These are phyloP conservation scores for Platycnemis pennipes DNA, from an alignment of 2,888 invertebrate species.

Conservation along the genomic window DNA sequence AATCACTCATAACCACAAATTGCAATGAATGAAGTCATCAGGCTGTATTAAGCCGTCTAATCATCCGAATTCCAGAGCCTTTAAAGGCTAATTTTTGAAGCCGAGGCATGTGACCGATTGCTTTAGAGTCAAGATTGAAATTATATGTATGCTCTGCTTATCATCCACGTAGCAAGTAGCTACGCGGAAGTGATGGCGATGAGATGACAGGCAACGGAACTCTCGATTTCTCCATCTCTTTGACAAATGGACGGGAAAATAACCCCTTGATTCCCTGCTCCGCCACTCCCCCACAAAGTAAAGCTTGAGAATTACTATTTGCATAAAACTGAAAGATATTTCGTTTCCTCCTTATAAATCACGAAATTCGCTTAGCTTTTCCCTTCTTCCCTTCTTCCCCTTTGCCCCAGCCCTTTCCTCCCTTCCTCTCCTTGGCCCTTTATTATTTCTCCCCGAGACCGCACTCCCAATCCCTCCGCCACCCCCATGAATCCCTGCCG, in stretches of 20 bases:
- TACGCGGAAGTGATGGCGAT: too few relatives aligned
- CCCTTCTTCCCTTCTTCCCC: neutral
- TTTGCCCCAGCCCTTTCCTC: neutral
- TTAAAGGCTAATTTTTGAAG: too few relatives aligned
- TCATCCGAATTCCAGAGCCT: too few relatives aligned
- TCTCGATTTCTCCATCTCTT: conserved; percentile 10
- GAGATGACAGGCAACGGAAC: neutral
- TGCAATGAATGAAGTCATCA: too few relatives aligned
- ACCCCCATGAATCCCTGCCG: neutral
- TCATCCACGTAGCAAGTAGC: too few relatives aligned
- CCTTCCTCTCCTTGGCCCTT: neutral
- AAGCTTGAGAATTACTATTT: neutral
- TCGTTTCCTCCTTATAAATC: conserved; percentile 8
- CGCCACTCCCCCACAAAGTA: neutral
- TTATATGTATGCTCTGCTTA: too few relatives aligned
- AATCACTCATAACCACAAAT: too few relatives aligned
- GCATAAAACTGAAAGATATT: neutral
- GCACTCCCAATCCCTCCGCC: neutral
- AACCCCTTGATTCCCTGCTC: neutral
- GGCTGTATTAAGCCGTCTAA: too few relatives aligned
- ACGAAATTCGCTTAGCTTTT: neutral
- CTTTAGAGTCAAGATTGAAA: too few relatives aligned
- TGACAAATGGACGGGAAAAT: conserved; percentile 8
- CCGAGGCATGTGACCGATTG: too few relatives aligned
- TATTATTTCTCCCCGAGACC: neutral